These are phyloP conservation scores for Lymantria monacha DNA, from an alignment of 2,888 invertebrate genomes.

Conservation along the genomic window DNA sequence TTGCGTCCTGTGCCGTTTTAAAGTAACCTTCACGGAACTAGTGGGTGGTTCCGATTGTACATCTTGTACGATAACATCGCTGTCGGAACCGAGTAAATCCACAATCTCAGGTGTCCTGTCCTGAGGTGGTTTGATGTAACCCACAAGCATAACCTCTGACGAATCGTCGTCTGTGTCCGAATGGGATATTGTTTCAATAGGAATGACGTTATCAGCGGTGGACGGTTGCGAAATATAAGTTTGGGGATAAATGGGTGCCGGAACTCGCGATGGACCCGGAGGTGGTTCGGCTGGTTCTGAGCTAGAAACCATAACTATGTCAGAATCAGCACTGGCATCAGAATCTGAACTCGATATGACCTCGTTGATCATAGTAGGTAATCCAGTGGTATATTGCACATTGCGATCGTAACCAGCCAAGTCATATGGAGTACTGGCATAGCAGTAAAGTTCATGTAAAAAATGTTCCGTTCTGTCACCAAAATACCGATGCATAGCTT, in stretches of 20 bases:
- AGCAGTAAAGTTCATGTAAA: conserved; percentile 93
- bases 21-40: conserved; percentile 47
- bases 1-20: conserved; percentile 40
- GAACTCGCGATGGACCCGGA: conserved; percentile 33
- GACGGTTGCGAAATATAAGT: conserved; percentile 48
- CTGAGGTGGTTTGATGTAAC: conserved; percentile 85
- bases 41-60: conserved; percentile 34
- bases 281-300: conserved; percentile 28
- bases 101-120: conserved; percentile 86
- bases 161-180: conserved; percentile 75
- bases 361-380: conserved; percentile 82
- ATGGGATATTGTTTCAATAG: conserved; percentile 74
- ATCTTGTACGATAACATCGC: conserved; percentile 71
- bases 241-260: conserved; percentile 51
- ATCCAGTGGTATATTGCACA: conserved; percentile 84
- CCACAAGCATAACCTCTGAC: conserved; percentile 84
- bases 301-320: conserved; percentile 40
- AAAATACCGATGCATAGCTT: conserved; percentile 86
- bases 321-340: conserved; percentile 33
- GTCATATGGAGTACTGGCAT: conserved; percentile 93
- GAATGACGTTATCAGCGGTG: conserved; percentile 49
- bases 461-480: conserved; percentile 91
- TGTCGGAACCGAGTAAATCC: conserved; percentile 82
- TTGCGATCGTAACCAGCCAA: conserved; percentile 90
- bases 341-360: conserved; percentile 62